These are phyloP conservation scores for Rhimphoctona megacephalus DNA, from an alignment of 2,888 invertebrate species.

Conservation along the genomic window DNA sequence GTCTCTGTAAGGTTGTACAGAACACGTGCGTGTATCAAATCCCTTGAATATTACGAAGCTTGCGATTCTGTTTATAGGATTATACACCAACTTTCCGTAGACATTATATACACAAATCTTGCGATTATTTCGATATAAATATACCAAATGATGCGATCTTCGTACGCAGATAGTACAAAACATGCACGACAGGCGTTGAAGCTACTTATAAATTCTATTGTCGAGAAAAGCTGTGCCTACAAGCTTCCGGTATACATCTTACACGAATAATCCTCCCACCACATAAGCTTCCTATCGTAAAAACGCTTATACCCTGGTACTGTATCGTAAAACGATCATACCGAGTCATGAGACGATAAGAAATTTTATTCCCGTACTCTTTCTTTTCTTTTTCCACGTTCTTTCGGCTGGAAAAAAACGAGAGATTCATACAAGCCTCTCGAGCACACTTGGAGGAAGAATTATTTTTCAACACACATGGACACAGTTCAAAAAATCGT, in stretches of 20 bases:
- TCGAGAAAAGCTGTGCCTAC: slow-evolving; percentile 57
- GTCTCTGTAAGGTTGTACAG: too few relatives aligned
- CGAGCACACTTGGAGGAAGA: neutral
- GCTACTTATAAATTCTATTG: slow-evolving; percentile 58
- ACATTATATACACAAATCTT: neutral
- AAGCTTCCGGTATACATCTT: slow-evolving; percentile 64
- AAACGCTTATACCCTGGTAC: slow-evolving; percentile 21
- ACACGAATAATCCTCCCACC: slow-evolving; percentile 41
- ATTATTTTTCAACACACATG: slow-evolving; percentile 31
- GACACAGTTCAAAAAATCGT: slow-evolving; percentile 7
- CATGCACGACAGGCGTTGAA: slow-evolving; percentile 17
- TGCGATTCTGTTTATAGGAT: neutral
- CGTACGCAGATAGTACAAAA: neutral
- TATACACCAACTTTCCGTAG: neutral
- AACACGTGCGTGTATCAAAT: slow-evolving; percentile 35
- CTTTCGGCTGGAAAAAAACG: neutral
- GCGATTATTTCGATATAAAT: neutral
- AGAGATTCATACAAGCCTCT: neutral
- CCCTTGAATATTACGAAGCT: slow-evolving; percentile 37
- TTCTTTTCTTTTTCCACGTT: neutral
- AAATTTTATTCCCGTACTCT: slow-evolving; percentile 41
- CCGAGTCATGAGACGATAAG: slow-evolving; percentile 42
- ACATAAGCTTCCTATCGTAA: slow-evolving; percentile 62
- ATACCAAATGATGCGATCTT: neutral
- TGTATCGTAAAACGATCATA: slow-evolving; percentile 64